Base-by-base conservation (phyloP, 2,113 vertebrate genomes). In the Bubo blakistoni region DNA sequence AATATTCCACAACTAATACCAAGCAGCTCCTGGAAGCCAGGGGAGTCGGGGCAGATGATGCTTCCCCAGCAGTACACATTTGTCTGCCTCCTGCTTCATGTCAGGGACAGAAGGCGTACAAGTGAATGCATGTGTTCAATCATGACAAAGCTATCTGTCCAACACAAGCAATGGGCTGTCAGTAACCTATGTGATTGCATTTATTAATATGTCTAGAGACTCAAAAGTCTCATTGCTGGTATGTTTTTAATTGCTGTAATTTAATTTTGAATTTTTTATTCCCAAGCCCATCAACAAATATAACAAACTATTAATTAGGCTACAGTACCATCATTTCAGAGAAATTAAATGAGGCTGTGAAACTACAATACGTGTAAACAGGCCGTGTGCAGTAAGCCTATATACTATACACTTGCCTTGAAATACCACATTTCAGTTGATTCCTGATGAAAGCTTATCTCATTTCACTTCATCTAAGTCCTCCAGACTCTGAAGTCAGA, bases 51-150 rank as follows among this genome's bases (percentile, higher is more conserved):
- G 34, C 65, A 59, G 77, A 87, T 16, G 73, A 85, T 69, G 77
- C 63, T 79, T 76, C 70, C 83, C 71, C 83, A 92, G 85, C 3
- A 0, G 22, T 12, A 34, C 16, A 3, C 36, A 34, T 87, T 63
- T 24, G 3, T n/a, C 47, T 32, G 57, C 34, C 79, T 78, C 67
- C 86, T 38, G 47, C 73, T 72, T 61, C 22, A 3, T 3, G 16
- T 42, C 82, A 76, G 74, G 24, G 73, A 52, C 3, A 1, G 71
- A 4, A 42, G 71, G 49, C 0, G 0, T 4, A 10, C 11, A 54
- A 25, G 40, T 5, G 2, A 65, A 47, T 0, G 25, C 0, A 0
- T 0, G 0, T 42, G 32, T 32, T 90, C 61, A 32, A 2, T 17
- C 0, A 0, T 11, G 32, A 76, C 70, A 86, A 54, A 73, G 47